A percentile compares a stretch with the other conserved stretches of the same genome.
phyloP scores from a whole-genome alignment of 1,140 invertebrate genomes.

The Aphelinus atriplicis region DNA sequence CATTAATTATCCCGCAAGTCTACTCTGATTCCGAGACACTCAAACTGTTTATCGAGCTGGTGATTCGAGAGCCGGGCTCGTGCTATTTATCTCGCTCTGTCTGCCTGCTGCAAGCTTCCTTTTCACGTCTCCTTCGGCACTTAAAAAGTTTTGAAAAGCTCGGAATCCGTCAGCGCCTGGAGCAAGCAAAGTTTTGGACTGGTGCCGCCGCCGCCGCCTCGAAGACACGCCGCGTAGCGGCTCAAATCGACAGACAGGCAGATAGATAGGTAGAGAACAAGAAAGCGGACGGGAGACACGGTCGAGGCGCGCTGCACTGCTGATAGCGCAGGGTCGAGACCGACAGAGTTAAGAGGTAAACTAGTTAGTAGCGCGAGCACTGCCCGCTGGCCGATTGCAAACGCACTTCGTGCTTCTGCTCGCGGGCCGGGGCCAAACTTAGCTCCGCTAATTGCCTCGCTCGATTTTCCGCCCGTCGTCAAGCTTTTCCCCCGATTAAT shows the following conservation, averaged over 20 bases:
- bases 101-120: neutral
- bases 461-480: constrained; percentile 35
- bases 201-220: neutral
- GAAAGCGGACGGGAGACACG: neutral
- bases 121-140: neutral
- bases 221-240: neutral
- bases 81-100: neutral
- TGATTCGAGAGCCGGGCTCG: neutral
- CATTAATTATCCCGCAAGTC: too few relatives aligned
- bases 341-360: constrained; percentile 27
- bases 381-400: constrained; percentile 22
- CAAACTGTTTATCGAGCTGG: neutral
- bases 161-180: constrained; percentile 17
- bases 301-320: too few relatives aligned
- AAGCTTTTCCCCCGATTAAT: constrained; percentile 20
- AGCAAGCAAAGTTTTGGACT: constrained; percentile 14
- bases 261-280: neutral
- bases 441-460: constrained; percentile 37
- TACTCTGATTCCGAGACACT: too few relatives aligned
- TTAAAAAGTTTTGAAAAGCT: constrained; percentile 27
- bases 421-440: constrained; percentile 25
- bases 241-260: constrained; percentile 21
- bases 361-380: constrained; percentile 26
- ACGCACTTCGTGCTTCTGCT: constrained; percentile 4
- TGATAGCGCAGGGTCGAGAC: neutral